phyloP scores from a whole-genome alignment of 23 tunicate species.

The Halocynthia aurantium region DNA sequence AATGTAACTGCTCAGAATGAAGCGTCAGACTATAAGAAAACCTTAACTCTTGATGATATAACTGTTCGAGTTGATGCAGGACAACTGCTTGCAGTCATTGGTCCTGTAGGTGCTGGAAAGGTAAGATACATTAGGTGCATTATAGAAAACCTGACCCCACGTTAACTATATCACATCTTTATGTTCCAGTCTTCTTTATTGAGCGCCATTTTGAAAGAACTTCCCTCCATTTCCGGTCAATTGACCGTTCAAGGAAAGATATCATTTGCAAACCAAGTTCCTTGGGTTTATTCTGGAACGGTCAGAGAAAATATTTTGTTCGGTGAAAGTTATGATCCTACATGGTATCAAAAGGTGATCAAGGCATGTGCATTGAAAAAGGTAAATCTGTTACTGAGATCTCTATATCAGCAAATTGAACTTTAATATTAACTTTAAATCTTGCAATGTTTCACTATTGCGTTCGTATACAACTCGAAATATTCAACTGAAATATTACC shows the following conservation, averaged over 20 bases:
- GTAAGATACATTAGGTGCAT: conserved; percentile 12
- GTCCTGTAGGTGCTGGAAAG: conserved; percentile 78
- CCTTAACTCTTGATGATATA: conserved; percentile 14
- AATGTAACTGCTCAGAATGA: background rate
- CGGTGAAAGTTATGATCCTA: conserved; percentile 1
- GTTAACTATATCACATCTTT: background rate
- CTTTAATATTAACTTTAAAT: no score
- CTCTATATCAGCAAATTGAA: no score
- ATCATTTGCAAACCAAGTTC: background rate
- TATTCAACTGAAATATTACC: no score
- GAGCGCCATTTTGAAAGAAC: background rate
- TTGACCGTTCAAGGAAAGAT: background rate
- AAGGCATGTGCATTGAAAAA: background rate
- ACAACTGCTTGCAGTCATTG: conserved; percentile 44
- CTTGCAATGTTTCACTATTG: no score
- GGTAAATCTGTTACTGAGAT: background rate
- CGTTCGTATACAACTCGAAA: no score
- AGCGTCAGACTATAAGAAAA: background rate
- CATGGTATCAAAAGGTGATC: background rate
- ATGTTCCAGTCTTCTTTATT: background rate
- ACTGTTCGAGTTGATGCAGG: conserved; percentile 16
- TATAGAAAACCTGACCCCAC: no score
- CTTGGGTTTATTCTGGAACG: conserved; percentile 12
- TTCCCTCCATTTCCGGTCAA: background rate
- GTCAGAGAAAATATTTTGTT: conserved; percentile 7